Base-by-base conservation (phyloP, 30 jellyfish, hydroid and myxozoan genomes). In the Clytia hemisphaerica region DNA sequence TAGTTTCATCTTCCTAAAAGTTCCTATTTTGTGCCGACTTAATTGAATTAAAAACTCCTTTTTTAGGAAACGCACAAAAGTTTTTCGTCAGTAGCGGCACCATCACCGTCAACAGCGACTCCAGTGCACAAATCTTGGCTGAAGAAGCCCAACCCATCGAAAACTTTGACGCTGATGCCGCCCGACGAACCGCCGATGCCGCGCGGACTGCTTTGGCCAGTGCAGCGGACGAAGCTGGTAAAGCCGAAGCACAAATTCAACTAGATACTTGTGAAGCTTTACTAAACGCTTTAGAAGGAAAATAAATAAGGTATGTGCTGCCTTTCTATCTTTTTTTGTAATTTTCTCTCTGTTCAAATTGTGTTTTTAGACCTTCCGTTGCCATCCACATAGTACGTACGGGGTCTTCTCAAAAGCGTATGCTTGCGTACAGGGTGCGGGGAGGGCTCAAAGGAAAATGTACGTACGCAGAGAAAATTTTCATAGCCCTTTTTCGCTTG, bases 11-110 rank as follows among this genome's bases (percentile, higher is more conserved):
- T n/a, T n/a, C n/a, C n/a, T n/a, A n/a, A n/a, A n/a, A n/a, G n/a
- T n/a, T n/a, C n/a, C n/a, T n/a, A n/a, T n/a, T n/a, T n/a, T n/a
- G n/a, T n/a, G n/a, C n/a, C n/a, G n/a, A n/a, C n/a, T n/a, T n/a
- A n/a, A n/a, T n/a, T n/a, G n/a, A n/a, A n/a, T n/a, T n/a, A n/a
- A n/a, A n/a, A n/a, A n/a, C n/a, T 42, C 53, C 12, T 42, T 42
- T 61, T 61, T 61, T 65, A 71, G 93, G 85, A 32, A 72, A 65
- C 6, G 77, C 86, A 0, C 90, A 85, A 24, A 88, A 80, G 68
- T 88, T 37, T 53, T 88, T 88, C 62, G 97, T 88, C 40, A 88
- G 97, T 88, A 88, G 97, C 71, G 97, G 97, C 15, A 64, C 97
- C 34, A 61, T 88, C 65, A 88, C 97, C 12, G 97, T 88, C 31